These are phyloP conservation scores for Pediacus dermestoides DNA, from an alignment of 2,888 invertebrate species.

Conservation along the genomic window DNA sequence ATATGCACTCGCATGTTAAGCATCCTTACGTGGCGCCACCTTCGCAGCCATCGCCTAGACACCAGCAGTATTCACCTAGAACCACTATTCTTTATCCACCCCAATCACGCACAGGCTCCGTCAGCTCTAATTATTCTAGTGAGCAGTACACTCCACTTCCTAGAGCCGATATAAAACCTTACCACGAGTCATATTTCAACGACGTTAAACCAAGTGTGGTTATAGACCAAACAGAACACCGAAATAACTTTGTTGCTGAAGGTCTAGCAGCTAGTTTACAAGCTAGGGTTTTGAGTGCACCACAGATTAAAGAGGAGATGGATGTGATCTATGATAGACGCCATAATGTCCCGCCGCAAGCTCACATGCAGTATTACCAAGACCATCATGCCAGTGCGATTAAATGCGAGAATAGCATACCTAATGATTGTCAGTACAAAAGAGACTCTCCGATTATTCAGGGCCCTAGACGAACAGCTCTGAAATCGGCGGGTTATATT, in stretches of 20 bases:
- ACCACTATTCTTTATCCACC: conserved; percentile 38
- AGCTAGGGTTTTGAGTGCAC: conserved; percentile 63
- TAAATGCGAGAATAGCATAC: conserved; percentile 17
- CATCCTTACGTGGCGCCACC: conserved; percentile 26
- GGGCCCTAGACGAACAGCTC: conserved; percentile 50
- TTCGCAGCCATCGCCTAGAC: conserved; percentile 38
- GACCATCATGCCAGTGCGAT: no score
- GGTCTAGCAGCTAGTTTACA: conserved; percentile 81
- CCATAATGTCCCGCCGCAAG: conserved; percentile 38
- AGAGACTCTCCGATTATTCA: conserved; percentile 54
- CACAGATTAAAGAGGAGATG: conserved; percentile 48
- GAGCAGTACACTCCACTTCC: conserved; percentile 59
- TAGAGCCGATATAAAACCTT: conserved; percentile 68
- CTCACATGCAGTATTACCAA: not conserved
- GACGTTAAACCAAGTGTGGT: conserved; percentile 56
- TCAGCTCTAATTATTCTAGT: conserved; percentile 33
- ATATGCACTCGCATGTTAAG: conserved; percentile 44
- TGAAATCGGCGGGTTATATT: conserved; percentile 37
- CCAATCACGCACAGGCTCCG: conserved; percentile 28
- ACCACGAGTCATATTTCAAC: conserved; percentile 66
- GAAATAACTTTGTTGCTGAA: conserved; percentile 51
- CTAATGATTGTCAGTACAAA: conserved; percentile 45
- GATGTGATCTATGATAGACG: conserved; percentile 28
- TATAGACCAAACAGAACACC: conserved; percentile 22
- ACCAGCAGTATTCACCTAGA: conserved; percentile 44